phyloP scores from a whole-genome alignment of 2,797 vertebrate genomes.

The Scyliorhinus canicula region DNA sequence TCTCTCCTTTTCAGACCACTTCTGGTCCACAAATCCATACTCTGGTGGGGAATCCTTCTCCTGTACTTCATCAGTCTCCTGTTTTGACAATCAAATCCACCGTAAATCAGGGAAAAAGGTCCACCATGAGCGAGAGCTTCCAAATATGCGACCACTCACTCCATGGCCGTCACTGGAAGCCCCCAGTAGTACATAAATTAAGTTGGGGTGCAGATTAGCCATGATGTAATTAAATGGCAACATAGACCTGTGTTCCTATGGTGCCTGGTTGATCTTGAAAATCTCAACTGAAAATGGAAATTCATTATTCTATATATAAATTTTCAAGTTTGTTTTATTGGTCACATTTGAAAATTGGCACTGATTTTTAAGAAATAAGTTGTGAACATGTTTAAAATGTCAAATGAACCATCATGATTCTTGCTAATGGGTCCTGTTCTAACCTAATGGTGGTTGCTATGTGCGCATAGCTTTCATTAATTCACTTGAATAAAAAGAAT shows the following conservation, averaged over 20 bases:
- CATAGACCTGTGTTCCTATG: not conserved
- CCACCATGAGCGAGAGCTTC: no score
- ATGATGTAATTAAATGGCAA: not conserved
- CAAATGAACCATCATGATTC: not conserved
- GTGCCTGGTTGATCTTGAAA: not conserved
- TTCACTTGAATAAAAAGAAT: not conserved
- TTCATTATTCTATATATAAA: not conserved
- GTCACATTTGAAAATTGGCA: not conserved
- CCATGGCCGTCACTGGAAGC: no score
- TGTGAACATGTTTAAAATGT: not conserved
- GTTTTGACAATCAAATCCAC: no score
- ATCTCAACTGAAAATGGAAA: not conserved
- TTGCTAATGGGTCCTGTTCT: not conserved
- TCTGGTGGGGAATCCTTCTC: no score
- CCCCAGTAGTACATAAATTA: not conserved
- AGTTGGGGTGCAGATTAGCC: not conserved
- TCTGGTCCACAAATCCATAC: no score
- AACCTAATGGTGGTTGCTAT: not conserved
- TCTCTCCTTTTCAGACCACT: no score
- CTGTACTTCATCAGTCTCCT: no score
- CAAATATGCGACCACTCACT: no score
- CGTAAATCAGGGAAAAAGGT: no score
- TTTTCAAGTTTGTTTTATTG: not conserved
- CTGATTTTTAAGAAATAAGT: not conserved
- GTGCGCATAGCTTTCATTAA: not conserved